Evolutionary conservation across 64 coral and sea anemone genomes (phyloP), one percentile per base, ranked within the genome.

Genomic region (Cladopsammia gracilis): DNA sequence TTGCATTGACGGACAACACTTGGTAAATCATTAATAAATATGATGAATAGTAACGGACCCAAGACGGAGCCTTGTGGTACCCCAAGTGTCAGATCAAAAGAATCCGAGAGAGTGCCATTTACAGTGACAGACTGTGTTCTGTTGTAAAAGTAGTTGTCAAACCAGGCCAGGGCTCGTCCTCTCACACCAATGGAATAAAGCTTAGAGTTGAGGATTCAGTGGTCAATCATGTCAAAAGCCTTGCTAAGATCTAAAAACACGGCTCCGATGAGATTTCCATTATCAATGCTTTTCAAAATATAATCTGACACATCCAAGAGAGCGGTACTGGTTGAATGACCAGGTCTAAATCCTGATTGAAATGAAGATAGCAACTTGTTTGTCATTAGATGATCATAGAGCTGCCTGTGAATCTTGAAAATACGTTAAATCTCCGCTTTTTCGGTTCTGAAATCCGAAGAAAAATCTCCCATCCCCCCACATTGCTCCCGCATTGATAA

Each of bases 401-500:
- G 62, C 82, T 85, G 82, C 56, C 64, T 83, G 77, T 81, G 79
- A 62, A 64, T n/a, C n/a, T n/a, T n/a, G n/a, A n/a, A n/a, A n/a
- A n/a, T n/a, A n/a, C n/a, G n/a, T n/a, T n/a, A n/a, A n/a, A n/a
- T n/a, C n/a, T n/a, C n/a, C n/a, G n/a, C n/a, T n/a, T n/a, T n/a
- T n/a, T n/a, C n/a, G n/a, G n/a, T n/a, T n/a, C n/a, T n/a, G n/a
- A n/a, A n/a, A n/a, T n/a, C n/a, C n/a, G n/a, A n/a, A n/a, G n/a
- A n/a, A n/a, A n/a, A n/a, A n/a, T n/a, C n/a, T n/a, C n/a, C n/a
- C n/a, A n/a, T n/a, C n/a, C n/a, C n/a, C n/a, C n/a, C n/a, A n/a
- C n/a, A n/a, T n/a, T n/a, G n/a, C n/a, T n/a, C n/a, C n/a, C n/a
- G n/a, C n/a, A n/a, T n/a, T n/a, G n/a, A n/a, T n/a, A n/a, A n/a